These are phyloP conservation scores for Hyles lineata DNA, from an alignment of 2,888 invertebrate genomes.

Conservation along the genomic window DNA sequence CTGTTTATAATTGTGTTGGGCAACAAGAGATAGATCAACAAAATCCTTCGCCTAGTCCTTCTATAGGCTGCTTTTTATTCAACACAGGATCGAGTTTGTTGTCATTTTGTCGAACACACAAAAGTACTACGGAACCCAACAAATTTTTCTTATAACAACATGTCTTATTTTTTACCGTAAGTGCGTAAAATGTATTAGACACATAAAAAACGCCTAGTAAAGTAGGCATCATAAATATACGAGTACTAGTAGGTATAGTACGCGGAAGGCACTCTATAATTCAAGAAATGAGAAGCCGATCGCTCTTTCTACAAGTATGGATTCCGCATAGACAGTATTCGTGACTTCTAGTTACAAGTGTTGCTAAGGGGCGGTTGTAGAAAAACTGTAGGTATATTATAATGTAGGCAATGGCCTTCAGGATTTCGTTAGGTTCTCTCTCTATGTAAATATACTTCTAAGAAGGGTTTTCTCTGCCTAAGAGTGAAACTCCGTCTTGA, in stretches of 20 bases:
- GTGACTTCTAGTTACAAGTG: not conserved
- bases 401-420: too few relatives aligned
- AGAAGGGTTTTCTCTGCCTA: too few relatives aligned
- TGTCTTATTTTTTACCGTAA: conserved; percentile 62
- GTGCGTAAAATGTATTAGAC: conserved; percentile 74
- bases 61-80: too few relatives aligned
- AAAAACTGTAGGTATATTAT: not conserved
- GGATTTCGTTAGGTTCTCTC: too few relatives aligned
- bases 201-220: conserved; percentile 75
- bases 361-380: not conserved
- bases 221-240: conserved; percentile 73
- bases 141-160: not conserved
- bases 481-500: too few relatives aligned
- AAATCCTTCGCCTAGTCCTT: too few relatives aligned
- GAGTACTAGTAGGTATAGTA: too few relatives aligned
- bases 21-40: too few relatives aligned
- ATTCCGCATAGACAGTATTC: not conserved
- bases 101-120: not conserved
- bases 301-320: conserved; percentile 16
- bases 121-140: conserved; percentile 17
- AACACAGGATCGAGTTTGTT: too few relatives aligned
- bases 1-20: too few relatives aligned
- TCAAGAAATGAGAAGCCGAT: conserved; percentile 67
- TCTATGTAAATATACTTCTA: too few relatives aligned
- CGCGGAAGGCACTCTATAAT: conserved; percentile 73